Conservation (phyloP, 1,140 invertebrate species). For the Vanessa tameamea region DNA sequence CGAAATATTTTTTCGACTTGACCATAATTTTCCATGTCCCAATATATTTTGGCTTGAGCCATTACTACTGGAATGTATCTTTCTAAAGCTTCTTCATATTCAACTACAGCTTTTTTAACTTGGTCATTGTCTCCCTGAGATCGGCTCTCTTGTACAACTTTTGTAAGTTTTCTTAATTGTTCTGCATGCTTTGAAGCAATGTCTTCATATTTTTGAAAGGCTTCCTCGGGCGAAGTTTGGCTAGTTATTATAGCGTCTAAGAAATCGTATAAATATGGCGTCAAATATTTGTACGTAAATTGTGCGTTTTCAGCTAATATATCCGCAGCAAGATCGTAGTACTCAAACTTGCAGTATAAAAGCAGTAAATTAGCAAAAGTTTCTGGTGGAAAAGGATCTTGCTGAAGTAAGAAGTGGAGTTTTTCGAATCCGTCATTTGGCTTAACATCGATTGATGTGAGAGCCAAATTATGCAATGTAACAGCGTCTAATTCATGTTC, state of each 20-base stretch:
- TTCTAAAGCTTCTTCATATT: constrained; percentile 96
- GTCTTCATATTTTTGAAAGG: constrained; percentile 98
- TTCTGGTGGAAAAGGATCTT: constrained; percentile 98
- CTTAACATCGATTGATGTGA: constrained; percentile 94
- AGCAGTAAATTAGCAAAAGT: constrained; percentile 98
- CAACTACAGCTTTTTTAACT: constrained; percentile 93
- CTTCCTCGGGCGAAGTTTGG: constrained; percentile 98
- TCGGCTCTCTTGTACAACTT: constrained; percentile 95
- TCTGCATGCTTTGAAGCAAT: constrained; percentile 96
- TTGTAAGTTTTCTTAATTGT: constrained; percentile 93
- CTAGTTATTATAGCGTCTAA: constrained; percentile 97
- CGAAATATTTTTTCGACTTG: constrained; percentile 97
- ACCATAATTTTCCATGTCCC: constrained; percentile 97
- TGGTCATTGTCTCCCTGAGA: constrained; percentile 93
- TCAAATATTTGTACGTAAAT: constrained; percentile 97
- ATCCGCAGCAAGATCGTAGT: constrained; percentile 98
- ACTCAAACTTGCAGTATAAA: constrained; percentile 98
- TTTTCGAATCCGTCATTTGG: constrained; percentile 98
- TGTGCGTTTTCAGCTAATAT: constrained; percentile 98
- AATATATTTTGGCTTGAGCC: constrained; percentile 99
- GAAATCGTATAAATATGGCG: constrained; percentile 93
- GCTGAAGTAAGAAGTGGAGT: constrained; percentile 97
- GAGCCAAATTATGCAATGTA: constrained; percentile 98
- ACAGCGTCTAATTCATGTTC: constrained; percentile 99
- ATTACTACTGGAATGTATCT: constrained; percentile 96